Conservation (phyloP, 37 sponge, comb jelly and placozoan genomes). For the Agelas oroides region DNA sequence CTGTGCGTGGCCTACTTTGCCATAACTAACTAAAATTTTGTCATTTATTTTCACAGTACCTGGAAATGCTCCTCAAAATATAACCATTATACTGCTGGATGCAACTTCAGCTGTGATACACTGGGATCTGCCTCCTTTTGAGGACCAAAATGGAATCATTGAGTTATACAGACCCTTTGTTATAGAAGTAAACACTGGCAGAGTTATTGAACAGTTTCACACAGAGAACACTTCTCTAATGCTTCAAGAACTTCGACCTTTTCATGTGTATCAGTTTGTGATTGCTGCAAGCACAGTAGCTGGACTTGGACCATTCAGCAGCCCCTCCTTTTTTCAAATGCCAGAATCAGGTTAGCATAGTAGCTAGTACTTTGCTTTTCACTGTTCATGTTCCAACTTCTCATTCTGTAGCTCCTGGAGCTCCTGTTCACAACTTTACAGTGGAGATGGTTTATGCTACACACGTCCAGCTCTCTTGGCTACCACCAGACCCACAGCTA, state of each 20-base stretch:
- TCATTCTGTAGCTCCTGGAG: not conserved
- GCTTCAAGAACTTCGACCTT: not conserved
- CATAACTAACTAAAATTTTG: too few species aligned
- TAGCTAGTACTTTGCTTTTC: too few species aligned
- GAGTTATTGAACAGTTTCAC: not conserved
- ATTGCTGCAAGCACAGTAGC: not conserved
- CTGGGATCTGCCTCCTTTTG: not conserved
- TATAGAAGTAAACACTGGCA: not conserved
- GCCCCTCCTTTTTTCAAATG: not conserved
- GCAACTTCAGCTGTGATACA: not conserved
- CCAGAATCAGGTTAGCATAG: not conserved
- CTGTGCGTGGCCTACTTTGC: too few species aligned
- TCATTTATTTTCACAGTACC: not conserved
- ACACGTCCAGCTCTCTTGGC: conserved; percentile 12
- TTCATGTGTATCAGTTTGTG: not conserved
- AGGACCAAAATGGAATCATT: not conserved
- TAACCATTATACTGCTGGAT: not conserved
- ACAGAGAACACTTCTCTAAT: not conserved
- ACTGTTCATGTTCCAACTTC: too few species aligned
- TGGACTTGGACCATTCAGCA: not conserved
- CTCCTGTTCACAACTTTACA: not conserved
- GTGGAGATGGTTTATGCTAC: not conserved
- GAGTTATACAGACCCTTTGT: not conserved
- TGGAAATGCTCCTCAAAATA: not conserved
- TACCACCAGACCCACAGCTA: conserved; percentile 23